These are phyloP conservation scores for Psilanteris sp. DNA, from an alignment of 1,140 invertebrate species.

Conservation along the genomic window DNA sequence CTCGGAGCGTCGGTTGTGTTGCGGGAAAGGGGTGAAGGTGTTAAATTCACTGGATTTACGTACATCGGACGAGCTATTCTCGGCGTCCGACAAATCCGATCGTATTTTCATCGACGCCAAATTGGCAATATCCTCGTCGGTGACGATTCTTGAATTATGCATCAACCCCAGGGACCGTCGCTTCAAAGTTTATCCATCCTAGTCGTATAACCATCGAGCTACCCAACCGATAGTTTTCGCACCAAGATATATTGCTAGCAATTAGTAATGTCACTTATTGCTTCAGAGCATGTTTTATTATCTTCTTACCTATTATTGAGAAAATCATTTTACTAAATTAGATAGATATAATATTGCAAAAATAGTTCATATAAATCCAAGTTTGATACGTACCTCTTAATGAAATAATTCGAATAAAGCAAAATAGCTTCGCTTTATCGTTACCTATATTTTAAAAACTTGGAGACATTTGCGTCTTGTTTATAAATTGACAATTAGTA, in stretches of 20 bases:
- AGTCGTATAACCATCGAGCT: conserved; percentile 73
- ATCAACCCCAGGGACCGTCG: conserved; percentile 79
- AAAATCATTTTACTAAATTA: no score
- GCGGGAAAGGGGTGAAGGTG: conserved; percentile 69
- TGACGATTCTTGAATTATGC: conserved; percentile 81
- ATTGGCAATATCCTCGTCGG: conserved; percentile 81
- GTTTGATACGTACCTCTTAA: no score
- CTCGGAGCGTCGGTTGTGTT: neutral
- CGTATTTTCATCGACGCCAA: conserved; percentile 81
- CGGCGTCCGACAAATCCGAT: conserved; percentile 78
- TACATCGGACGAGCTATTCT: conserved; percentile 68
- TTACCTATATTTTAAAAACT: no score
- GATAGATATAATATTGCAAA: no score
- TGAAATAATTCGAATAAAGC: no score
- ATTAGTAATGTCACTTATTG: conserved; percentile 76
- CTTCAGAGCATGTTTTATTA: no score
- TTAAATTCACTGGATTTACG: conserved; percentile 76
- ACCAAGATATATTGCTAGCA: conserved; percentile 68
- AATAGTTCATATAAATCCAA: no score
- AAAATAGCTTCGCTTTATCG: no score
- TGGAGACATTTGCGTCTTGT: no score
- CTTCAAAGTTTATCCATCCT: conserved; percentile 80
- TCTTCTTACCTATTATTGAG: no score
- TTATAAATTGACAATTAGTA: no score
- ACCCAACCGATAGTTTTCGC: conserved; percentile 65